phyloP scores from a whole-genome alignment of 2,113 vertebrate genomes.

The Thamnaconus septentrionalis region DNA sequence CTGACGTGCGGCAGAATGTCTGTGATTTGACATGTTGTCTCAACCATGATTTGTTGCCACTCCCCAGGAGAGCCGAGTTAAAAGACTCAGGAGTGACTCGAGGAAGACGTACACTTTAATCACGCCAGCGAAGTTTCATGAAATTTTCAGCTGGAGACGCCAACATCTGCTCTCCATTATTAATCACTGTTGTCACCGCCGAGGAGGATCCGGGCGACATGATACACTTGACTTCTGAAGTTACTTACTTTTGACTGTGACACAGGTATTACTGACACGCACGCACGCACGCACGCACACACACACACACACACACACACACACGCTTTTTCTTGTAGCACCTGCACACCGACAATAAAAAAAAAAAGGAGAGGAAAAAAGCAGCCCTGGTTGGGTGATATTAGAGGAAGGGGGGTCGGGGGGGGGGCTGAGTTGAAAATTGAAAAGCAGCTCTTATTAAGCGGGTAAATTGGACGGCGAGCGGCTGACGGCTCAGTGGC shows the following conservation, averaged over 20 bases:
- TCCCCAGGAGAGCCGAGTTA: slow-evolving; percentile 67
- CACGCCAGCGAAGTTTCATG: slow-evolving; percentile 73
- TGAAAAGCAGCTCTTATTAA: slow-evolving; percentile 24
- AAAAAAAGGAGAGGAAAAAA: neutral
- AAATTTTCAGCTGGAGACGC: slow-evolving; percentile 73
- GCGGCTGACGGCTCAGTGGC: slow-evolving; percentile 25
- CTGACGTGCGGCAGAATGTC: slow-evolving; percentile 53
- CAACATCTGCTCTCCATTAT: slow-evolving; percentile 75
- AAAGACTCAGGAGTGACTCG: slow-evolving; percentile 69
- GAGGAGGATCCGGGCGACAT: slow-evolving; percentile 55
- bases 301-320: slow-evolving; percentile 9
- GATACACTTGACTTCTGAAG: slow-evolving; percentile 69
- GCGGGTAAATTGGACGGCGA: slow-evolving; percentile 32
- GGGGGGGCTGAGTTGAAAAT: neutral
- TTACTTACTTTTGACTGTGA: slow-evolving; percentile 64
- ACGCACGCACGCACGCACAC: slow-evolving; percentile 4
- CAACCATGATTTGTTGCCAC: slow-evolving; percentile 73
- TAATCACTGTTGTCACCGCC: slow-evolving; percentile 74
- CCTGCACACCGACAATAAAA: too few relatives aligned
- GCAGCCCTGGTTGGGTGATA: slow-evolving; percentile 17
- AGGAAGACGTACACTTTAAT: slow-evolving; percentile 76
- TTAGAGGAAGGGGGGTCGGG: slow-evolving; percentile 7
- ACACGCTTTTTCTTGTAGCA: neutral
- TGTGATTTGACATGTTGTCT: slow-evolving; percentile 75
- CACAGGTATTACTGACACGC: slow-evolving; percentile 52